Evolutionary conservation across 2,888 invertebrate species (phyloP).

Genomic region (Coleophora deauratella): DNA sequence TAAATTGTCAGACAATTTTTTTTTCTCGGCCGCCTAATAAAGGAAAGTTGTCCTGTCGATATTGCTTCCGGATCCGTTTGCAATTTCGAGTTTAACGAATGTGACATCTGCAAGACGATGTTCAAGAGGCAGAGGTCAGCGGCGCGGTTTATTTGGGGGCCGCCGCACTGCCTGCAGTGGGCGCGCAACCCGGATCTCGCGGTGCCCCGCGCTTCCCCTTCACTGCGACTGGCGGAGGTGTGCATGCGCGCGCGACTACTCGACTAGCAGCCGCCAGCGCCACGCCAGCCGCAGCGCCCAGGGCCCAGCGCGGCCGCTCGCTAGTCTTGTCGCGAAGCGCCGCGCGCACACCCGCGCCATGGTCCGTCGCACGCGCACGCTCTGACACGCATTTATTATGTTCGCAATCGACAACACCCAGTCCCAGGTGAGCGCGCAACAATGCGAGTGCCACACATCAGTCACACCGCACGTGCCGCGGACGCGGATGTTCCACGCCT

Average conservation of each 20-base stretch:
- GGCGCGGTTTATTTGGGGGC: constrained; percentile 53
- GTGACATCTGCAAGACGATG: constrained; percentile 30
- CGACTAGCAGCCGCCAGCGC: constrained; percentile 24
- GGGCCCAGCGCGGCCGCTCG: background rate
- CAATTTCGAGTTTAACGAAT: constrained; percentile 23
- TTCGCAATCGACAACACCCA: constrained; percentile 64
- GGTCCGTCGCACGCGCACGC: constrained; percentile 47
- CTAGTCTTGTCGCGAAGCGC: too few relatives aligned
- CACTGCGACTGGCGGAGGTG: constrained; percentile 48
- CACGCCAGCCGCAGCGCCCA: constrained; percentile 17
- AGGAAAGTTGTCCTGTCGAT: too few relatives aligned
- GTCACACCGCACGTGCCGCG: constrained; percentile 16
- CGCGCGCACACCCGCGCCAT: constrained; percentile 41
- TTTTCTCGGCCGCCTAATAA: too few relatives aligned
- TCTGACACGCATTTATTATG: constrained; percentile 57
- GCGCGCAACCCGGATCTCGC: constrained; percentile 70
- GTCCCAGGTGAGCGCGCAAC: constrained; percentile 46
- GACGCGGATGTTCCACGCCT: constrained; percentile 24
- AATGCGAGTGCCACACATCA: constrained; percentile 31
- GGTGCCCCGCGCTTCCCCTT: constrained; percentile 70
- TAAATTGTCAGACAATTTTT: too few relatives aligned
- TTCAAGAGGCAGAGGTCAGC: constrained; percentile 50
- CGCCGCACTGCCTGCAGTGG: constrained; percentile 56
- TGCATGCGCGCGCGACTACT: constrained; percentile 47
- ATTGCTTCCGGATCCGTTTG: constrained; percentile 4